phyloP scores from a whole-genome alignment of 2,113 vertebrate genomes.

The Lepus europaeus region DNA sequence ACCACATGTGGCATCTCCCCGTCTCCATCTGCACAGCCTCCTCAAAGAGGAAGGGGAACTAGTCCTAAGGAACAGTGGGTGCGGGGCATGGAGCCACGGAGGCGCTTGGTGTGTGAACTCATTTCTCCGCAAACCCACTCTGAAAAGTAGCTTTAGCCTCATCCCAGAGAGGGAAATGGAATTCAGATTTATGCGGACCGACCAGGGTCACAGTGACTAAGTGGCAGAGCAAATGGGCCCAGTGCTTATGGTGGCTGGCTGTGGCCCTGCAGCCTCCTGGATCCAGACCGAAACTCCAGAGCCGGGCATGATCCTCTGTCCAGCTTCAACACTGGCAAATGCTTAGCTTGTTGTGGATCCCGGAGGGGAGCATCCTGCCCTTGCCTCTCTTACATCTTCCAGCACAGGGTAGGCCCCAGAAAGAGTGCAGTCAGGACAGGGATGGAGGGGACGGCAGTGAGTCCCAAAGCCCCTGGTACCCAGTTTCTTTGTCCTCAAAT shows the following conservation, averaged over 20 bases:
- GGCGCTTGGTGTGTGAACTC: not conserved
- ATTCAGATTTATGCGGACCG: constrained; percentile 4
- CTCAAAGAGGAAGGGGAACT: not conserved
- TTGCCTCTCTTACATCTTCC: not conserved
- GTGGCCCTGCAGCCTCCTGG: not conserved
- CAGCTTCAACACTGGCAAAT: not conserved
- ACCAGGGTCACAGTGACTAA: not conserved
- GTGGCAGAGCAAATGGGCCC: not conserved
- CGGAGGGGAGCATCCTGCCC: too few relatives aligned
- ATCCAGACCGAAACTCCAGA: not conserved
- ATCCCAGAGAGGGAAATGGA: constrained; percentile 22
- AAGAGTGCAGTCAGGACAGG: not conserved
- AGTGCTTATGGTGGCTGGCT: not conserved
- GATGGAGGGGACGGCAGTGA: not conserved
- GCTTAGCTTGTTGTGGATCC: not conserved
- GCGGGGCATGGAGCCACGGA: not conserved
- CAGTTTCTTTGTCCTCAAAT: constrained; percentile 4
- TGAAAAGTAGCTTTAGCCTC: not conserved
- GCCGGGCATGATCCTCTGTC: not conserved
- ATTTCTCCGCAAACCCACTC: not conserved
- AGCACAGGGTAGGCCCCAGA: not conserved
- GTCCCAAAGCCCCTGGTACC: not conserved
- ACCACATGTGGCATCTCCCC: not conserved
- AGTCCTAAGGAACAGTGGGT: not conserved
- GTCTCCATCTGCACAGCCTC: not conserved